A percentile compares a stretch with the other conserved stretches of the same genome.
Conservation (phyloP, 2,797 vertebrate genomes). For the Chromis chromis region DNA sequence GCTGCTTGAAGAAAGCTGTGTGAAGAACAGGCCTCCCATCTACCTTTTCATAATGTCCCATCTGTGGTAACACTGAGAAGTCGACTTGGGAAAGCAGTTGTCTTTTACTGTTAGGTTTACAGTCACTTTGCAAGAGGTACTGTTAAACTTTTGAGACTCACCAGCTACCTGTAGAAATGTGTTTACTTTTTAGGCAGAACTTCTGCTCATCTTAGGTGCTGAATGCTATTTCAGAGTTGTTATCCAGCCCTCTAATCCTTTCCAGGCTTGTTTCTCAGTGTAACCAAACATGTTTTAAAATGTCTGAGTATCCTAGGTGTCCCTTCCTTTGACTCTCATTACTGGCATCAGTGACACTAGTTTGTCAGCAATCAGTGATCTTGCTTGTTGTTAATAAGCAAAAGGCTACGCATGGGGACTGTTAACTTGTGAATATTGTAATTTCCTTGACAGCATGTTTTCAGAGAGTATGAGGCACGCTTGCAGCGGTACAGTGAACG, state of each 20-base stretch:
- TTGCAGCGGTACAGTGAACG: conserved; percentile 91
- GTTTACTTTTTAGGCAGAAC: not conserved
- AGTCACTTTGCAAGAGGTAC: not conserved
- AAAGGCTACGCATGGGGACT: not conserved
- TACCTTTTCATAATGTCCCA: not conserved
- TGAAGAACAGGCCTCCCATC: not conserved
- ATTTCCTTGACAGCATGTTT: conserved; percentile 86
- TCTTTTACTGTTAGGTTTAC: not conserved
- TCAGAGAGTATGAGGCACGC: conserved; percentile 95
- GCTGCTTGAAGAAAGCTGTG: not conserved
- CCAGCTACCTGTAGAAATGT: not conserved
- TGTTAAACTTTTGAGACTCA: not conserved
- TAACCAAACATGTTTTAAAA: not conserved
- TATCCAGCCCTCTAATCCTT: accelerated
- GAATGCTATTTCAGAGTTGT: too few species aligned
- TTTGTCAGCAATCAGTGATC: not conserved
- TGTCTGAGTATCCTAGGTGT: not conserved
- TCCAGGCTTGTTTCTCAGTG: not conserved
- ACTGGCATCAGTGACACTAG: not conserved
- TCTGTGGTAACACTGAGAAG: not conserved
- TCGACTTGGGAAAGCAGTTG: too few species aligned
- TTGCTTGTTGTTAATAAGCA: not conserved
- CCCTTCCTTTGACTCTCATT: not conserved
- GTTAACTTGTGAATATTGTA: conserved; percentile 11
- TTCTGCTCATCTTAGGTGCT: not conserved